Conservation (phyloP, 1,140 invertebrate genomes). For the Eumeta japonica region DNA sequence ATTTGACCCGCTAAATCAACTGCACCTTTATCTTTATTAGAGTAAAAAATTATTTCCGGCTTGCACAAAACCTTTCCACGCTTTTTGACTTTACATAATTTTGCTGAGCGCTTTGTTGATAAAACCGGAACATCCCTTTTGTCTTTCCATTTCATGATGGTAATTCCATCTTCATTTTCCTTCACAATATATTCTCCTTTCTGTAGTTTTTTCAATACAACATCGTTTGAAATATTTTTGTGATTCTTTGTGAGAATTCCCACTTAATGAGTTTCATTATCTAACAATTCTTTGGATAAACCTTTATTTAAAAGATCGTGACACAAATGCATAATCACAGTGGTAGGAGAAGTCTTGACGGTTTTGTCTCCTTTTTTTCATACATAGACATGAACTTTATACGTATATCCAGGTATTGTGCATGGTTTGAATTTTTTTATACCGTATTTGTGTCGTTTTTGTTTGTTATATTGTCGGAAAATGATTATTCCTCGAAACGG, state of each 20-base stretch:
- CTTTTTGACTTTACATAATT: slow-evolving; percentile 22
- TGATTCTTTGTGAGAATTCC: slow-evolving; percentile 40
- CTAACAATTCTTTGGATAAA: slow-evolving; percentile 29
- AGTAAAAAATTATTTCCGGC: slow-evolving; percentile 36
- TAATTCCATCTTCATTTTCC: slow-evolving; percentile 37
- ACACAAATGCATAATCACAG: slow-evolving; percentile 22
- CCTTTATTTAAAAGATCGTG: slow-evolving; percentile 19
- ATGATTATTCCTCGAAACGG: slow-evolving; percentile 32
- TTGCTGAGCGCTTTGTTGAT: slow-evolving; percentile 30
- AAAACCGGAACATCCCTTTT: slow-evolving; percentile 36
- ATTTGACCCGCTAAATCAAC: slow-evolving; percentile 45
- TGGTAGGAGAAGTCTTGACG: slow-evolving; percentile 20
- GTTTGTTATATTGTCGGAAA: slow-evolving; percentile 35
- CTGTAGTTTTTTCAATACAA: slow-evolving; percentile 34
- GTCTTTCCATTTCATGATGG: slow-evolving; percentile 43
- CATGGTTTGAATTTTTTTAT: slow-evolving; percentile 41
- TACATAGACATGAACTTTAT: slow-evolving; percentile 27
- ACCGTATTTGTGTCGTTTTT: slow-evolving; percentile 39
- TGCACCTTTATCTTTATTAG: slow-evolving; percentile 38
- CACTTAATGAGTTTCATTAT: slow-evolving; percentile 41
- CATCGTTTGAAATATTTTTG: slow-evolving; percentile 30
- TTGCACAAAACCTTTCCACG: slow-evolving; percentile 28
- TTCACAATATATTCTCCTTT: slow-evolving; percentile 25
- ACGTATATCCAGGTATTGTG: slow-evolving; percentile 29
- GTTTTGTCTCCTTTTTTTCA: slow-evolving; percentile 23